Conservation (phyloP, 2,888 invertebrate species). For the Erebia ligea region DNA sequence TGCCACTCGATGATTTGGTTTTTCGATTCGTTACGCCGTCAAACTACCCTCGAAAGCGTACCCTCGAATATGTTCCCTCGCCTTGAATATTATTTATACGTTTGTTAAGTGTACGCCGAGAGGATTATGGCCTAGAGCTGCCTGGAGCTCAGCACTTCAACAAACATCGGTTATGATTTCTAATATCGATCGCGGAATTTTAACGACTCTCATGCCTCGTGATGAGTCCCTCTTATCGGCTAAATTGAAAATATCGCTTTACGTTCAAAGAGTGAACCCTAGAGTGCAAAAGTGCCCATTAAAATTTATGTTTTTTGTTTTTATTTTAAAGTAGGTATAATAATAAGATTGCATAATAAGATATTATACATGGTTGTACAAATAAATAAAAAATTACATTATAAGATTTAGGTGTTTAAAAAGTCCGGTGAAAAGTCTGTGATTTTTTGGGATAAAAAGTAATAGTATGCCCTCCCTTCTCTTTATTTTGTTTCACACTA, state of each 20-base stretch:
- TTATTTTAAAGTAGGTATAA: background rate
- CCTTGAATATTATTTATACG: constrained; percentile 84
- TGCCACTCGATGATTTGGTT: constrained; percentile 83
- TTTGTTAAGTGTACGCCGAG: constrained; percentile 80
- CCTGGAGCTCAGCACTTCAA: constrained; percentile 79
- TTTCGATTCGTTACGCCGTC: constrained; percentile 84
- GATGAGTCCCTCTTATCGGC: constrained; percentile 41
- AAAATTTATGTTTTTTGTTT: constrained; percentile 23
- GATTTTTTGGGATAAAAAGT: too few species aligned
- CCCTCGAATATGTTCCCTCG: constrained; percentile 82
- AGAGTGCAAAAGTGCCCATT: constrained; percentile 33
- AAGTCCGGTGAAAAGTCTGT: too few species aligned
- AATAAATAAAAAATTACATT: too few species aligned
- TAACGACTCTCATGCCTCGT: constrained; percentile 47
- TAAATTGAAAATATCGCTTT: constrained; percentile 40
- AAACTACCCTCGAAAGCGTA: constrained; percentile 79
- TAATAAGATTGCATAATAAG: background rate
- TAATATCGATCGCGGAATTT: constrained; percentile 64
- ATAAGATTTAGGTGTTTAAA: too few species aligned
- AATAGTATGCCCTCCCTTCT: too few species aligned
- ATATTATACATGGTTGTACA: background rate
- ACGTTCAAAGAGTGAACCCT: constrained; percentile 38
- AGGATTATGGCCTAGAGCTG: constrained; percentile 78
- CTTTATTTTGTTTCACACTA: too few species aligned
- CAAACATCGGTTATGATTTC: constrained; percentile 79